Evolutionary conservation across 2,797 vertebrate genomes (phyloP).

Genomic region (Pelobates cultripes): DNA sequence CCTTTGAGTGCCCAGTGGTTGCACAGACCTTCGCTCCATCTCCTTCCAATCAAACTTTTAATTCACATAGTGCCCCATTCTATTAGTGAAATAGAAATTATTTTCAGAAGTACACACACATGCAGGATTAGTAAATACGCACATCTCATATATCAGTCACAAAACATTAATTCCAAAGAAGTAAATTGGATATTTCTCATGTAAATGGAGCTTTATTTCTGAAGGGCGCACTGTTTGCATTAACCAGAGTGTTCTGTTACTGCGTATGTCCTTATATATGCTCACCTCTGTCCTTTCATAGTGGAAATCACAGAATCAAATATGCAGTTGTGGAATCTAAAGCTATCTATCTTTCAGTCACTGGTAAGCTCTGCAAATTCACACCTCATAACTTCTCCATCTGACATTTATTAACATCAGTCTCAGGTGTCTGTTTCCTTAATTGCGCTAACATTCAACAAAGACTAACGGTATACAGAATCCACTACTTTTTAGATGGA

Average conservation of each 20-base stretch:
- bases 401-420: slow-evolving; percentile 40
- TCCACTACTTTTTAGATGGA: background rate
- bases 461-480: slow-evolving; percentile 4
- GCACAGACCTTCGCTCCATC: too few relatives aligned
- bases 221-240: background rate
- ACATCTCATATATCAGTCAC: background rate
- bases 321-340: slow-evolving; percentile 15
- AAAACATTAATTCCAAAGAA: background rate
- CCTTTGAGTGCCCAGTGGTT: too few relatives aligned
- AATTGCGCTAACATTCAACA: slow-evolving; percentile 7
- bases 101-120: background rate
- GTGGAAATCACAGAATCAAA: slow-evolving; percentile 10
- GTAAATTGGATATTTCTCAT: slow-evolving; percentile 3
- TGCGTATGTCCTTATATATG: background rate
- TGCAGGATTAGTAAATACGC: background rate
- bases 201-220: background rate
- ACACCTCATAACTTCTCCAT: slow-evolving; percentile 43
- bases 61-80: background rate
- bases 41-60: background rate
- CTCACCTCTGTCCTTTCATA: slow-evolving; percentile 35
- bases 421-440: slow-evolving; percentile 37
- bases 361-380: slow-evolving; percentile 41
- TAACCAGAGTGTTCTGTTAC: background rate
- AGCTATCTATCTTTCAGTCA: slow-evolving; percentile 42
- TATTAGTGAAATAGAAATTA: background rate